Evolutionary conservation across 2,797 vertebrate species (phyloP).

Genomic region (Cossypha heuglini): DNA sequence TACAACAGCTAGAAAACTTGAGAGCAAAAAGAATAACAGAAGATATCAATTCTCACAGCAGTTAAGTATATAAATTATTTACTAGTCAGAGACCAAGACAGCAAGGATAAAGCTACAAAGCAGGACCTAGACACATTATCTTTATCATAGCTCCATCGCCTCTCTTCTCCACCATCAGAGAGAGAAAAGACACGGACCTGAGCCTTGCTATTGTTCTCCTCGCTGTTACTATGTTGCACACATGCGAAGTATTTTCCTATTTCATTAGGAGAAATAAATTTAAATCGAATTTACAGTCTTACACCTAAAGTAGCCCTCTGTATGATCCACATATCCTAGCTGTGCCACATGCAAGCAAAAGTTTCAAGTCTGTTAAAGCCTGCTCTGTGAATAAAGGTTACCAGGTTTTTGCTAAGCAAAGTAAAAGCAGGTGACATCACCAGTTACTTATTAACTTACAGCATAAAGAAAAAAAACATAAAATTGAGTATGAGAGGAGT

Average conservation of each 20-base stretch:
- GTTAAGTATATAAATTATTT: neutral
- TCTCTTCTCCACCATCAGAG: neutral
- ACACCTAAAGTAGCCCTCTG: neutral
- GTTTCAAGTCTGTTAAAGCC: neutral
- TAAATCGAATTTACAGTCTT: neutral
- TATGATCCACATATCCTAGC: neutral
- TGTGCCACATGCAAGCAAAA: neutral
- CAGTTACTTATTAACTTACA: slow-evolving; percentile 30
- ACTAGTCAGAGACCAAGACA: neutral
- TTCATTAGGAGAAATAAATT: neutral
- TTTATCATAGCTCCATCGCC: neutral
- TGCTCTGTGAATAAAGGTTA: neutral
- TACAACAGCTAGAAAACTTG: neutral
- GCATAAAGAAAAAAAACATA: neutral
- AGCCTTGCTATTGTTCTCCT: neutral
- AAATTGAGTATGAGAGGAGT: neutral
- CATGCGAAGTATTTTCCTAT: neutral
- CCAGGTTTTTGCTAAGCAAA: neutral
- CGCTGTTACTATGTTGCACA: neutral
- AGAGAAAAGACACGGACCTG: neutral
- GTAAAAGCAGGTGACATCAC: neutral
- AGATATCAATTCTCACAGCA: neutral
- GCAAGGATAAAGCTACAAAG: neutral
- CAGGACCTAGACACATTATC: neutral
- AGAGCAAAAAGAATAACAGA: neutral